Percentiles rank a stretch among this genome's conserved stretches.
These are phyloP conservation scores for Temnothorax curvispinosus DNA, from an alignment of 1,140 invertebrate genomes.

Conservation along the genomic window DNA sequence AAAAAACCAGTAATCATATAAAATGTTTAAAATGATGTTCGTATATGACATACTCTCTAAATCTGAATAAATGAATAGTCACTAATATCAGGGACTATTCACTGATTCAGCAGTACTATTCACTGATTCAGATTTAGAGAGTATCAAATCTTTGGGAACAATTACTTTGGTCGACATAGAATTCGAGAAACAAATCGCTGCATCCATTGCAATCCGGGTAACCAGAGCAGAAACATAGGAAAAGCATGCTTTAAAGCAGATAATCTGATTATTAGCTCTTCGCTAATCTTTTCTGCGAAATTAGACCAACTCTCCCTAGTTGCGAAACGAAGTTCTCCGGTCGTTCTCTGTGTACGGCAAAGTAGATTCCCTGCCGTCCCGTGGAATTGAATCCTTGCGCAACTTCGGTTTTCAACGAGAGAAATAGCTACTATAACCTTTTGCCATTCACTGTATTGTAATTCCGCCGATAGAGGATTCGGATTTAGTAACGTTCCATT, in stretches of 20 bases:
- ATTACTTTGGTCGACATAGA: not conserved
- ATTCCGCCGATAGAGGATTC: slow-evolving; percentile 49
- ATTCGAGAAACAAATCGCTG: slow-evolving; percentile 15
- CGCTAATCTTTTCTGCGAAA: slow-evolving; percentile 72
- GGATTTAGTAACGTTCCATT: slow-evolving; percentile 32
- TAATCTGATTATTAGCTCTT: slow-evolving; percentile 72
- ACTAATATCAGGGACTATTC: too few species aligned
- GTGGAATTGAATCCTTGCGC: slow-evolving; percentile 65
- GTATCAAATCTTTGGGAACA: slow-evolving; percentile 3
- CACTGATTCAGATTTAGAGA: too few species aligned
- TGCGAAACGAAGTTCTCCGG: slow-evolving; percentile 46
- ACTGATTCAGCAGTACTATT: too few species aligned
- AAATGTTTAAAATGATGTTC: slow-evolving; percentile 12
- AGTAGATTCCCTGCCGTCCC: slow-evolving; percentile 37
- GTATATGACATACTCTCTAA: not conserved
- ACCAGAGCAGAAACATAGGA: slow-evolving; percentile 49
- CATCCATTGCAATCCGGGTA: not conserved
- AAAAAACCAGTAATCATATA: not conserved
- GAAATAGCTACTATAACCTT: slow-evolving; percentile 56
- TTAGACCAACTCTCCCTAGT: slow-evolving; percentile 70
- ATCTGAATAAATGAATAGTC: too few species aligned
- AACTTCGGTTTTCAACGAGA: slow-evolving; percentile 51
- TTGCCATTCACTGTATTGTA: slow-evolving; percentile 38
- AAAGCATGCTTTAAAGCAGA: slow-evolving; percentile 66
- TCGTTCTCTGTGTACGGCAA: slow-evolving; percentile 40